Conservation (phyloP, 1,140 invertebrate species). For the Pseudomyrmex cubaensis region DNA sequence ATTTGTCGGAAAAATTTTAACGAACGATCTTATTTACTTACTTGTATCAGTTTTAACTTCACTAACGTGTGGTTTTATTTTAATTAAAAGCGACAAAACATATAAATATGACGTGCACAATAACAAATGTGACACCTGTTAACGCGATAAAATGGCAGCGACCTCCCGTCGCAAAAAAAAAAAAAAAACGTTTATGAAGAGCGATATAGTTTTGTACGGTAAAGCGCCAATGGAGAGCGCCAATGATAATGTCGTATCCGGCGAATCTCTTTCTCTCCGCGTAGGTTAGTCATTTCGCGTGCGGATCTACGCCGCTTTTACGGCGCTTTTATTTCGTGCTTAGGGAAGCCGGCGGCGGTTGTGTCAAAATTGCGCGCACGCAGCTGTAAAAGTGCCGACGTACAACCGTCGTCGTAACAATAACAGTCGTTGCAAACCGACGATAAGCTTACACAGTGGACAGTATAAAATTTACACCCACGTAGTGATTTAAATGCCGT, state of each 20-base stretch:
- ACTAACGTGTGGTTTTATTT: no score
- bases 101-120: no score
- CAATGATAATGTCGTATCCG: background rate
- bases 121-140: no score
- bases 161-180: no score
- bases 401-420: slow-evolving; percentile 52
- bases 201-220: background rate
- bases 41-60: no score
- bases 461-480: slow-evolving; percentile 59
- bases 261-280: slow-evolving; percentile 8
- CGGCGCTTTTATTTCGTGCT: slow-evolving; percentile 54
- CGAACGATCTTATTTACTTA: background rate
- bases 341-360: slow-evolving; percentile 22
- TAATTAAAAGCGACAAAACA: no score
- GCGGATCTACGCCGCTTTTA: slow-evolving; percentile 31
- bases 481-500: slow-evolving; percentile 61
- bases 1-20: background rate
- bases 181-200: background rate
- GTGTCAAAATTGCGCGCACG: slow-evolving; percentile 48
- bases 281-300: slow-evolving; percentile 22
- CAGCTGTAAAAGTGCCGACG: slow-evolving; percentile 63
- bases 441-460: slow-evolving; percentile 50
- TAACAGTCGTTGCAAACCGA: slow-evolving; percentile 45
- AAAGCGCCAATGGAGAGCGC: slow-evolving; percentile 18
- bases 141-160: no score